Evolutionary conservation across 2,888 invertebrate species (phyloP), one percentile per base, ranked within the genome.

Genomic region (Papilio elwesi): DNA sequence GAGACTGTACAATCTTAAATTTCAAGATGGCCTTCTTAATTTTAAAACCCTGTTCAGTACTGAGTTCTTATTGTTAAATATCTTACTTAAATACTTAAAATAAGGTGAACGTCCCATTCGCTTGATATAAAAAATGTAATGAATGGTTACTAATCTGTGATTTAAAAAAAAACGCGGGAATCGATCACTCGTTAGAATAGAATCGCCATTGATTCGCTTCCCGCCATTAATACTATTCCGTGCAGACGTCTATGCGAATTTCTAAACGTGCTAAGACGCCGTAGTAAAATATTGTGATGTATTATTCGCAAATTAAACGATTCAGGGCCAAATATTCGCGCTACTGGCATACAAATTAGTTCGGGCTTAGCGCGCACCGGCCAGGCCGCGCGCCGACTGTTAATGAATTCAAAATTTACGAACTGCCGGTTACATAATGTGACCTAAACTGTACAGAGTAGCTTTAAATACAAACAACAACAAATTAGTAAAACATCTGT

Each of bases 341-440:
- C 78, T 75, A 74, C 74, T 76, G 63, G 87, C 83, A 87, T 87
- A 85, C 86, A 82, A 87, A 88, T 85, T 65, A 51, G 52, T 26
- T 53, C 36, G 52, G 51, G 65, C 66, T 65, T 15, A 69, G 69
- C 66, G 66, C 73, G 69, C 59, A 69, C 48, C 82, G 81, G 85
- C 85, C 80, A 81, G 82, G 76, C 83, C 81, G 82, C 82, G 78
- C 62, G 51, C 67, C 47, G 90, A 88, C 86, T 90, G 82, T 83
- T 87, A 89, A 90, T 90, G 87, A 87, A 81, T 73, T 76, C 78
- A 76, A 82, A 73, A 86, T 86, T 88, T 85, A 86, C 83, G 82
- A 80, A 78, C 79, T 73, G 76, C 74, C 76, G 76, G 71, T 86
- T 85, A 86, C 81, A 81, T 87, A 83, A 84, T 83, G 80, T 85